Evolutionary conservation across 2,113 vertebrate genomes (phyloP).

Genomic region (Petromus typicus): DNA sequence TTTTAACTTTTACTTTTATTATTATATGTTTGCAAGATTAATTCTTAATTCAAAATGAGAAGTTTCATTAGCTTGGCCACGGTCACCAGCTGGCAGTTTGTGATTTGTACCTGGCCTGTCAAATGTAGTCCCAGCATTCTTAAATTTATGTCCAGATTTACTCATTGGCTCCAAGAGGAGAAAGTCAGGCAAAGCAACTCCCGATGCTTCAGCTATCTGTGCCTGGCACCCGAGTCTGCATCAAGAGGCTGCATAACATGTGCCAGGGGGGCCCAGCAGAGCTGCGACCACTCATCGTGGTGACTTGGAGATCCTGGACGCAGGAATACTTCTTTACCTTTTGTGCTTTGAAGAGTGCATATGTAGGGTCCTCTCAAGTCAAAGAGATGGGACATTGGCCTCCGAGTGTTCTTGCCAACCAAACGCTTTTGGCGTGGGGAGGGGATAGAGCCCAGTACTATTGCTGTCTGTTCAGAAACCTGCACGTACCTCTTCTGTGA

Average conservation of each 20-base stretch:
- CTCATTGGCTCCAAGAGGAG: background rate
- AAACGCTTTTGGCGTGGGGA: background rate
- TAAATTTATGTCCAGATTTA: background rate
- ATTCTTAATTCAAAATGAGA: constrained; percentile 1
- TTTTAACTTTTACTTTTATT: background rate
- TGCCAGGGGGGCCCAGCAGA: background rate
- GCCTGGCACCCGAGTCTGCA: background rate
- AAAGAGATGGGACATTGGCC: constrained; percentile 28
- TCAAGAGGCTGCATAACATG: background rate
- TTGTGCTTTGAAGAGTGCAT: background rate
- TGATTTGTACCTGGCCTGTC: background rate
- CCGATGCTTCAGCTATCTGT: background rate
- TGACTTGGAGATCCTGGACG: background rate
- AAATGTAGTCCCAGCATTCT: background rate
- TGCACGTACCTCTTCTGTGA: constrained; percentile 45
- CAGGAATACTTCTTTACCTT: background rate
- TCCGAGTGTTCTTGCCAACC: constrained; percentile 26
- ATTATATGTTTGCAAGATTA: background rate
- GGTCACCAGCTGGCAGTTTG: background rate
- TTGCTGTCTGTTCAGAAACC: constrained; percentile 21
- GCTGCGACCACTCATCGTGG: background rate
- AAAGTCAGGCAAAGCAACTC: constrained; percentile 7
- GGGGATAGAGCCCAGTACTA: background rate
- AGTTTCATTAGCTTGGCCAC: constrained; percentile 5
- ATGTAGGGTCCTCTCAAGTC: background rate